Evolutionary conservation across 2,888 invertebrate species (phyloP), one percentile per base, ranked within the genome.

Genomic region (Heteromyza rotundicornis): DNA sequence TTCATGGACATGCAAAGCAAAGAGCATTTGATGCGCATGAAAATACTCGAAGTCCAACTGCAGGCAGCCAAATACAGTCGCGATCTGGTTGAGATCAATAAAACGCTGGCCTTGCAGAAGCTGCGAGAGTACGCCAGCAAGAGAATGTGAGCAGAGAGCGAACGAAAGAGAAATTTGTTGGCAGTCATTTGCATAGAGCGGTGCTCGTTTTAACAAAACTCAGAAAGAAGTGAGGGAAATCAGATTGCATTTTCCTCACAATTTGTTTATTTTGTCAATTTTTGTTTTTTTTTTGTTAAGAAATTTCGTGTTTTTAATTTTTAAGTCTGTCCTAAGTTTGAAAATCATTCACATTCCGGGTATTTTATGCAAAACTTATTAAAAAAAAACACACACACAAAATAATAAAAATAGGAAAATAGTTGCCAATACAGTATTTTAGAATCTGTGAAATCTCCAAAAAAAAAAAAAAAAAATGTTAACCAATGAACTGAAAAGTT

Each of bases 21-120:
- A 68, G 83, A 84, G 70, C 83, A 84, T 64, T 74, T 78, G 69
- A 74, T 83, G 73, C 81, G 84, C 63, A 81, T 84, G 80, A 82
- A 82, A 68, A 82, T 84, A 60, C 76, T 84, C 57, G 81, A 84
- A 71, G 80, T 82, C 52, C 84, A 84, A 72, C 68, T 83, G 70
- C 81, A 84, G 71, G 81, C 83, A 60, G 83, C 84, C 67, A 83
- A 82, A 73, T 78, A 80, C 60, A 77, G 76, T 68, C 80, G 88
- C 67, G 87, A 88, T 76, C 86, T 87, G 44, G 87, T 87, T 2
- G 88, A 88, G 75, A 81, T 88, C 27, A 87, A 88, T 71, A 88
- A 87, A 79, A 87, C 87, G 53, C 85, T 87, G 68, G 87, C 87
- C 1, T 84, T 87, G 68, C 86, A 87, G 72, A 86, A 85, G 73